Evolutionary conservation across 2,797 vertebrate genomes (phyloP).

Genomic region (Glossophaga mutica): DNA sequence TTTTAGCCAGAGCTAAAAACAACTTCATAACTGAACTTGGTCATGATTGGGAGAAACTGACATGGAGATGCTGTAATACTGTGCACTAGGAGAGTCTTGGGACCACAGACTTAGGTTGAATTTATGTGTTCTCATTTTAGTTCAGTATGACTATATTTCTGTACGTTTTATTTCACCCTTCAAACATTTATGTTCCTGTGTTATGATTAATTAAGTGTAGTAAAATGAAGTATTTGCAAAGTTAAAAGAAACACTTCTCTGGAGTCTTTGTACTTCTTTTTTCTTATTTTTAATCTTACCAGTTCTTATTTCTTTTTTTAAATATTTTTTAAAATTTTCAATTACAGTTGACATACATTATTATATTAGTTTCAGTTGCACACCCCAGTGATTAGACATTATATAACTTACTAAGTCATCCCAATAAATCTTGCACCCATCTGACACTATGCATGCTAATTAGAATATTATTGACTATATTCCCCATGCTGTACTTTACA

Average conservation of each 20-base stretch:
- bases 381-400: neutral
- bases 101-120: constrained; percentile 79
- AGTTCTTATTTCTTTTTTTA: neutral
- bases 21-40: constrained; percentile 60
- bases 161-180: constrained; percentile 73
- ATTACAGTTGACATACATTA: neutral
- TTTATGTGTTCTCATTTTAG: constrained; percentile 74
- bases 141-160: constrained; percentile 72
- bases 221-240: constrained; percentile 75
- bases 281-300: constrained; percentile 28
- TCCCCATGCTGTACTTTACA: neutral
- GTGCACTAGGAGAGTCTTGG: constrained; percentile 3
- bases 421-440: neutral
- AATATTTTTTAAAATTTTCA: neutral
- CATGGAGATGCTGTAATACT: constrained; percentile 53
- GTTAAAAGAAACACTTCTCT: constrained; percentile 52
- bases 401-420: neutral
- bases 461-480: neutral
- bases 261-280: constrained; percentile 47
- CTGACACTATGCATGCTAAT: neutral
- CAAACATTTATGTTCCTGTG: constrained; percentile 77
- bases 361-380: neutral
- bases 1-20: constrained; percentile 57
- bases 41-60: constrained; percentile 57
- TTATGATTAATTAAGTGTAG: constrained; percentile 79